Base-by-base conservation (phyloP, 2,888 invertebrate species). In the Dasysyrphus tricinctus region DNA sequence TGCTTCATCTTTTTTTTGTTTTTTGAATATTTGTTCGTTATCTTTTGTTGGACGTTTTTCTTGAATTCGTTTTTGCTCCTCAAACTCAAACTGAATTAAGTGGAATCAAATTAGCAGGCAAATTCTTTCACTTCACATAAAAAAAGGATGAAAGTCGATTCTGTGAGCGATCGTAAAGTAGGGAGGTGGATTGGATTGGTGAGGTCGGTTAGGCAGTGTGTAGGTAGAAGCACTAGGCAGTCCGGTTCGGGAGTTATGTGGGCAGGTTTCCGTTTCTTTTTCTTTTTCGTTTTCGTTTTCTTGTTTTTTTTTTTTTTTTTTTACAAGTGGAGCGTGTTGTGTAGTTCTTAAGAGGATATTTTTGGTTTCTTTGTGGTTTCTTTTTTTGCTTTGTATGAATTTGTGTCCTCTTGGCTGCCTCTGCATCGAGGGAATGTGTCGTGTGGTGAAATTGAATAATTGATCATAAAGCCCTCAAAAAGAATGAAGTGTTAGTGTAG, bases 171-270 rank as follows among this genome's bases (percentile, higher is more conserved):
- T 24, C 19, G 42, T 70, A 70, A 54, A 42, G 42, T n/a, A 24
- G 37, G 34, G 16, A 29, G 16, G 29, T 44, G 67, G 51, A 19
- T 11, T 37, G 47, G 32, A 12, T 7, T 29, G 29, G 54, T 29
- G 54, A 14, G 47, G 56, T 61, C 42, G 78, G 47, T 16, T 32
- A 44, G 44, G 65, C 16, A 65, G 65, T 65, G 32, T 65, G 63
- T 67, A 65, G 29, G 47, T 65, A 44, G 14, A 3, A 3, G 11
- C 12, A 54, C 14, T 24, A 51, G 37, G 49, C 34, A 73, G 85
- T 85, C 80, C 80, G 80, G 84, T 80, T 85, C 67, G 69, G 79
- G 54, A 77, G 67, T 80, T 73, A 80, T 84, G 84, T 84, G 76
- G 84, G 84, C 84, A 84, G 84, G 84, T 76, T 84, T 73, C 44